Conservation (phyloP, 2,888 invertebrate genomes). For the Eupithecia vulgata region DNA sequence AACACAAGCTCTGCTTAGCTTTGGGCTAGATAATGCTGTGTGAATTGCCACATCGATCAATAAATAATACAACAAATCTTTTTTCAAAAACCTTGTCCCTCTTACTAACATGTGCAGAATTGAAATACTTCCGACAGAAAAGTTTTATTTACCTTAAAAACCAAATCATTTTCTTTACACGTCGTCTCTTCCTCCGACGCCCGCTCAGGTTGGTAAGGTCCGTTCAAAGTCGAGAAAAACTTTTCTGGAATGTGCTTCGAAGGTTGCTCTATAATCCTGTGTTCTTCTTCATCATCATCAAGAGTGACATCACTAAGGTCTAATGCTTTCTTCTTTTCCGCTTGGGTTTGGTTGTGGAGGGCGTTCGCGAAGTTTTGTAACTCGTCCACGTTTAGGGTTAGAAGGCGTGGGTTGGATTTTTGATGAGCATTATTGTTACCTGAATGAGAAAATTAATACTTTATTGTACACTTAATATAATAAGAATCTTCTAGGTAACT, state of each 20-base stretch:
- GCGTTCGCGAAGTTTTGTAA: conserved; percentile 74
- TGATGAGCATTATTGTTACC: neutral
- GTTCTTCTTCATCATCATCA: conserved; percentile 85
- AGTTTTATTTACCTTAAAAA: conserved; percentile 74
- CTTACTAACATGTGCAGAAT: neutral
- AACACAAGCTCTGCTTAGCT: too few relatives aligned
- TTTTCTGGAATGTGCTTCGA: conserved; percentile 68
- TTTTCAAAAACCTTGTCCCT: too few relatives aligned
- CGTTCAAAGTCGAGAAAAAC: conserved; percentile 72
- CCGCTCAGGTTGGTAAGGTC: conserved; percentile 67
- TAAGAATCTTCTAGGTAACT: too few relatives aligned
- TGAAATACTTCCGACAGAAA: too few relatives aligned
- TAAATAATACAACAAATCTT: too few relatives aligned
- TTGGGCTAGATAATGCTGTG: too few relatives aligned
- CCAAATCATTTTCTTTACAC: conserved; percentile 77
- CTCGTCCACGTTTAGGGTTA: conserved; percentile 76
- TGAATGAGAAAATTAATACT: neutral
- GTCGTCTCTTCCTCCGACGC: conserved; percentile 65
- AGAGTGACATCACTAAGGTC: conserved; percentile 92
- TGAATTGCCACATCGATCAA: too few relatives aligned
- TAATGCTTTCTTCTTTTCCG: conserved; percentile 58
- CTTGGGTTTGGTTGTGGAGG: conserved; percentile 68
- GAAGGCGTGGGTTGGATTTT: conserved; percentile 67
- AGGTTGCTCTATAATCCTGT: conserved; percentile 50
- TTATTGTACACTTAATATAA: neutral